Evolutionary conservation across 2,113 vertebrate species (phyloP).

Genomic region (Acrocephalus kingi): DNA sequence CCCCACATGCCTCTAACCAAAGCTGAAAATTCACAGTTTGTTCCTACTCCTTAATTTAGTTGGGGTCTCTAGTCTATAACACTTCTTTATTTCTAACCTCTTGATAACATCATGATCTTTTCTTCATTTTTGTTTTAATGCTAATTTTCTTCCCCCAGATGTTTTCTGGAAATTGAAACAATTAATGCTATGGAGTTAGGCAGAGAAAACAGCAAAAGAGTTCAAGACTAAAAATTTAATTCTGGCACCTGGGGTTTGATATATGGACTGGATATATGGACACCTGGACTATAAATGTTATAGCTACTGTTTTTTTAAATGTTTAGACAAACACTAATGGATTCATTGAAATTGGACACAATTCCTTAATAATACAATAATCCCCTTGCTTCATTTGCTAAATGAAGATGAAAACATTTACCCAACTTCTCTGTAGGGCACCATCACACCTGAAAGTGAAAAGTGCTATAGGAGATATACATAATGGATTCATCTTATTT

Average conservation of each 20-base stretch:
- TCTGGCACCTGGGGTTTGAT: not conserved
- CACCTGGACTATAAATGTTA: not conserved
- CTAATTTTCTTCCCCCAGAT: rapidly evolving
- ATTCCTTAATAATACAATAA: not conserved
- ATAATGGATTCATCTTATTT: not conserved
- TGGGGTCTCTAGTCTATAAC: not conserved
- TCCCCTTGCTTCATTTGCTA: not conserved
- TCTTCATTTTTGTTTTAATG: not conserved
- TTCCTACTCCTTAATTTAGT: not conserved
- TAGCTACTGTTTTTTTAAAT: not conserved
- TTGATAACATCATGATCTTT: not conserved
- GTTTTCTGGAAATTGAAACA: not conserved
- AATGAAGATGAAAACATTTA: not conserved
- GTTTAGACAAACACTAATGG: not conserved
- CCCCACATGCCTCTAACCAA: not conserved
- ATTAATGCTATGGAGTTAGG: not conserved
- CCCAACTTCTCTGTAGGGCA: not conserved
- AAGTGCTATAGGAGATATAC: not conserved
- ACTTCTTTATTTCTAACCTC: not conserved
- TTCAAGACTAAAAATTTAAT: not conserved
- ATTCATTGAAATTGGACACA: not conserved
- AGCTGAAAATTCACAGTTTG: not conserved
- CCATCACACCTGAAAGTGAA: not conserved
- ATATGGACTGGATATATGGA: not conserved
- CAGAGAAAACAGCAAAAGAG: not conserved